Evolutionary conservation across 2,888 invertebrate species (phyloP), one percentile per base, ranked within the genome.

Genomic region (Watsonalla binaria): DNA sequence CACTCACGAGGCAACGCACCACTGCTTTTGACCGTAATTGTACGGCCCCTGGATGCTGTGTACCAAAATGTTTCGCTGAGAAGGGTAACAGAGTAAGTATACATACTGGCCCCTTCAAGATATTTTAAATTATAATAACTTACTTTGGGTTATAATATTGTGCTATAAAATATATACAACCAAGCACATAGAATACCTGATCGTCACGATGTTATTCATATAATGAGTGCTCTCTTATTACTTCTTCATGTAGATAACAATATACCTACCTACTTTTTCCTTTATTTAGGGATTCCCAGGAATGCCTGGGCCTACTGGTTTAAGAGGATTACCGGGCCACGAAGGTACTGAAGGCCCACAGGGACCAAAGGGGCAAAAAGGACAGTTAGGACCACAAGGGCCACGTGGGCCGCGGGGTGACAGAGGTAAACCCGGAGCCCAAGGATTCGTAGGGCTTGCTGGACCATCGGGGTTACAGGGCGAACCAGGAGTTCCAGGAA

Each of bases 301-400:
- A 14, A 65, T 91, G 24, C 88, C 94, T 42, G 97, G 97, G 46
- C 86, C 92, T 5, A 87, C 93, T 51, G 97, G 97, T 7, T 92
- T 93, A 0, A 93, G 93, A 80, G 97, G 97, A 58, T 92, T 93
- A 60, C 92, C 92, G 46, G 97, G 97, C 47, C 97, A 95, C 77
- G 94, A 95, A 34, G 97, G 97, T 33, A 91, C 93, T 24, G 97
- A 97, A 89, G 97, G 97, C 46, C 92, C 95, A n/a, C 92, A 94
- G 62, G 97, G 97, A 11, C 93, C 96, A 0, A 97, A 97, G 84
- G 98, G 98, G 48, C 94, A 94, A 63, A 97, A 97, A 84, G 98
- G 98, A 57, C 96, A 96, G 70, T 92, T 94, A 46, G 98, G 98
- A 14, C 94, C 94, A 39, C 92, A 93, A 65, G 98, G 98, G 52